Evolutionary conservation across 2,113 vertebrate genomes (phyloP).

Genomic region (Platichthys flesus): DNA sequence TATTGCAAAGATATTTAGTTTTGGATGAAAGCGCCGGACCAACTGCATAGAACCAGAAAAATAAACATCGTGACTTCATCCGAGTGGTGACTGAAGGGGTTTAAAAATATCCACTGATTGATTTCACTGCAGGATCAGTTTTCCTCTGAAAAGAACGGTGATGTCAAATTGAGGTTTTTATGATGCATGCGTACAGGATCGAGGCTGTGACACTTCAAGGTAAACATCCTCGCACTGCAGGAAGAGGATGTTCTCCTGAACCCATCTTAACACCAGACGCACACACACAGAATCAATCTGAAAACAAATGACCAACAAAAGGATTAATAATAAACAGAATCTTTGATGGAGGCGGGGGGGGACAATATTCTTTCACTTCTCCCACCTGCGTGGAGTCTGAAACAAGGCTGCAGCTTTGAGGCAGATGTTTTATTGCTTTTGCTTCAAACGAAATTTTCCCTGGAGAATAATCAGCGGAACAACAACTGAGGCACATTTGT

Average conservation of each 20-base stretch:
- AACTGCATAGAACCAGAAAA: background rate
- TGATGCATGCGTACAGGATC: background rate
- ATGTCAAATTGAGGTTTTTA: slow-evolving; percentile 1
- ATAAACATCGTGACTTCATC: background rate
- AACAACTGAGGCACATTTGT: slow-evolving; percentile 1
- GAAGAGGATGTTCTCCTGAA: slow-evolving; percentile 9
- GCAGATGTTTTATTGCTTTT: slow-evolving; percentile 56
- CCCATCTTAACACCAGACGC: background rate
- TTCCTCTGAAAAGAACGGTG: background rate
- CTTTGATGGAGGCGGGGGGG: background rate
- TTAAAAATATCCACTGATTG: background rate
- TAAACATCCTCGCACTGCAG: background rate
- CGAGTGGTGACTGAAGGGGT: background rate
- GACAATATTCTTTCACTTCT: slow-evolving; percentile 8
- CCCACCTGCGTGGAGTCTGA: slow-evolving; percentile 13
- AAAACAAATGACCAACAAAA: slow-evolving; percentile 17
- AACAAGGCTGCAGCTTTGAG: slow-evolving; percentile 13
- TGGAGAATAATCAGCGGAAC: slow-evolving; percentile 24
- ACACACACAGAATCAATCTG: background rate
- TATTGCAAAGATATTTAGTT: background rate
- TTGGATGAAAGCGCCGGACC: background rate
- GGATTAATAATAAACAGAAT: slow-evolving; percentile 10
- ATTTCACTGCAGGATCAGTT: background rate
- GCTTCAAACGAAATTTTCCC: slow-evolving; percentile 33
- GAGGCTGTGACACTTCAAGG: background rate